phyloP scores from a whole-genome alignment of 2,888 invertebrate species.

The Synergus gifuensis region DNA sequence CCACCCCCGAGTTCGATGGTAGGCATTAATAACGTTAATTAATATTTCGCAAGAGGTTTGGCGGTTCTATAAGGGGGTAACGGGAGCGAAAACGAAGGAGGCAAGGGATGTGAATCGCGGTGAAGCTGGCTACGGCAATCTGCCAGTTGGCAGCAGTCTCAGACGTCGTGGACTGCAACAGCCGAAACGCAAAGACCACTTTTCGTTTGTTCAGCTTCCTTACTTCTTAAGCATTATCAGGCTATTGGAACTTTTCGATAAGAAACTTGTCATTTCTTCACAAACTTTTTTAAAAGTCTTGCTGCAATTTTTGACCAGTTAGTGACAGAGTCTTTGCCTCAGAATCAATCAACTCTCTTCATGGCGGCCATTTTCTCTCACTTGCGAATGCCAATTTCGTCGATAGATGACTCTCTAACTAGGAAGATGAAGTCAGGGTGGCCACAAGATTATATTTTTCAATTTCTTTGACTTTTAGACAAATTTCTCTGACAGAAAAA shows the following conservation, averaged over 20 bases:
- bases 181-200: constrained; percentile 51
- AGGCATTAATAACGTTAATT: constrained; percentile 82
- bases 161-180: constrained; percentile 57
- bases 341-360: neutral
- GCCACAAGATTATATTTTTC: neutral
- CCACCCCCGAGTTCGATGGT: constrained; percentile 76
- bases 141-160: constrained; percentile 74
- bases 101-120: constrained; percentile 49
- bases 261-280: neutral
- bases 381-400: neutral
- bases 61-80: constrained; percentile 67
- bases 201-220: constrained; percentile 43
- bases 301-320: neutral
- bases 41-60: constrained; percentile 81
- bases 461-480: neutral
- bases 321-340: neutral
- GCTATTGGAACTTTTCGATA: neutral
- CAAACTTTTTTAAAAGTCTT: neutral
- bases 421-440: no score
- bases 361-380: neutral
- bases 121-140: constrained; percentile 65
- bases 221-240: constrained; percentile 27
- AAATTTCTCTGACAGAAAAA: neutral
- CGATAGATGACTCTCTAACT: neutral
- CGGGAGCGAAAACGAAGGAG: constrained; percentile 50